Evolutionary conservation across 2,113 vertebrate genomes (phyloP), one percentile per base, ranked within the genome.

Genomic region (Chrysochloris asiatica): DNA sequence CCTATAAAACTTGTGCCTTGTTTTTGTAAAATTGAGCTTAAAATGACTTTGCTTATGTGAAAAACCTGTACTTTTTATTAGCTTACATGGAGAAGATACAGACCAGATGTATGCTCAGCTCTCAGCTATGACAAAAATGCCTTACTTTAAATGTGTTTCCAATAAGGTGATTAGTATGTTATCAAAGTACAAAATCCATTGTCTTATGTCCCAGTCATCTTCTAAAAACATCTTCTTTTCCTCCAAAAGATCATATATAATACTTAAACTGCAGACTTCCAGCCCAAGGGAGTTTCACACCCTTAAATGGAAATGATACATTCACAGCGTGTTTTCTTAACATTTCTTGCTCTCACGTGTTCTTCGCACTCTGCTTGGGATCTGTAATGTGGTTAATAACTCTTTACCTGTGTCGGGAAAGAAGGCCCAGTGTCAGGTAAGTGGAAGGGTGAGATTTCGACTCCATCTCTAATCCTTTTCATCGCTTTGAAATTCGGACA

Each of bases 81-180:
- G 90, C 85, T 96, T 97, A 97, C 96, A 98, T 67, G 85, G 83
- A 94, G 52, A 95, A 98, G 97, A 98, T 97, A 90, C 38, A 95
- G 95, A 95, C 96, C 97, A 98, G 97, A 97, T 98, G 97, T 97
- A 91, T 90, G 54, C 93, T 95, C 0, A 8, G 89, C 79, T 95
- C 85, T 96, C 93, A 96, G 95, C 94, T 95, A 94, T 96, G 95
- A 97, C 95, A 97, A 96, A 97, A 97, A 97, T 96, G 81, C 65
- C 96, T 83, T 88, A 91, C 73, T 89, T 96, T 95, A 88, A 97
- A 97, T 98, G 92, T 97, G 97, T 97, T 98, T 98, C 93, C 97
- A 95, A 97, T 98, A 97, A 88, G 94, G 56, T 81, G 93, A 97
- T 97, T 97, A 96, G 72, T 96, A 71, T 85, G 93, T 97, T 98